Conservation (phyloP, 2,797 vertebrate genomes). For the Lutjanus argentimaculatus region DNA sequence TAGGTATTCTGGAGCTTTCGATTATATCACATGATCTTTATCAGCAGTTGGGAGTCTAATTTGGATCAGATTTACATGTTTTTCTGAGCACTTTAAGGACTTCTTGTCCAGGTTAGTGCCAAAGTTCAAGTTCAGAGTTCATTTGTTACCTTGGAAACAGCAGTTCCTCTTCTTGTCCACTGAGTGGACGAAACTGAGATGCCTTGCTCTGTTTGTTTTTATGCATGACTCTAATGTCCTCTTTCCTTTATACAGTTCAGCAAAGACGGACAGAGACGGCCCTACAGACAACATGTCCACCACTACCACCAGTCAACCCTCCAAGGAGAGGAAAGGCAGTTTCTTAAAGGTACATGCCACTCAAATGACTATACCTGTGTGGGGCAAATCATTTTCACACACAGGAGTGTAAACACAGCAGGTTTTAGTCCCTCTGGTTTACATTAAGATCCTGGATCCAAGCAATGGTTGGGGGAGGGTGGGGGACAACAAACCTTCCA, state of each 20-base stretch:
- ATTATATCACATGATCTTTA: too few species aligned
- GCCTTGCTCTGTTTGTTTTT: not conserved
- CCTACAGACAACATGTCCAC: constrained; percentile 82
- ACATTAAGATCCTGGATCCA: not conserved
- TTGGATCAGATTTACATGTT: too few species aligned
- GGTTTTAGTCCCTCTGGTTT: not conserved
- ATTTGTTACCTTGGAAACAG: not conserved
- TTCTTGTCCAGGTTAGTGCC: not conserved
- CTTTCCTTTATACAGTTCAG: constrained; percentile 83
- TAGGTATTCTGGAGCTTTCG: too few species aligned
- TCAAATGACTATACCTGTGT: not conserved
- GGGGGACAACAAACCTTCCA: not conserved
- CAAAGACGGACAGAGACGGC: constrained; percentile 13
- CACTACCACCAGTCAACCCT: constrained; percentile 80
- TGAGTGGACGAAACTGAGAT: not conserved
- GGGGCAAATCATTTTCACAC: not conserved
- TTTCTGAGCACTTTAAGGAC: not conserved
- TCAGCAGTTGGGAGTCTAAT: not conserved
- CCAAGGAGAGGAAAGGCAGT: constrained; percentile 89
- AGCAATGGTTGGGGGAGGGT: not conserved
- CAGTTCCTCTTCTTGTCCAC: not conserved
- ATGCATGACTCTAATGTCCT: constrained; percentile 40
- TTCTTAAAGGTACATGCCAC: constrained; percentile 93
- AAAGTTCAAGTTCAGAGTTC: not conserved
- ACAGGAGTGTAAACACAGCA: not conserved